phyloP scores from a whole-genome alignment of 2,888 invertebrate species.

The Stegana nigrithorax region DNA sequence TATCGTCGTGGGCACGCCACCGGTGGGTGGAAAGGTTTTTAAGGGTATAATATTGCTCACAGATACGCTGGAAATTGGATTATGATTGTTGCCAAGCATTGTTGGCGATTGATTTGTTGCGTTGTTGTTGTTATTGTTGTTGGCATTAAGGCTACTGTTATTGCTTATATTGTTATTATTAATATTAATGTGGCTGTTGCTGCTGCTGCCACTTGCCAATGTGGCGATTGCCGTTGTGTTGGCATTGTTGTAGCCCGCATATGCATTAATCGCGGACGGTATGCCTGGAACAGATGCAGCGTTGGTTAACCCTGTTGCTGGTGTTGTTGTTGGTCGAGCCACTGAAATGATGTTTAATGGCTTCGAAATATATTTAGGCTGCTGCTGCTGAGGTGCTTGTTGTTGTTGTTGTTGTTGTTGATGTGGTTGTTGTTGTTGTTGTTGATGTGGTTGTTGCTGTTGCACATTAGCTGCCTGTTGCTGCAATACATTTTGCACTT shows the following conservation, averaged over 20 bases:
- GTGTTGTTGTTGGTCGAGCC: conserved; percentile 45
- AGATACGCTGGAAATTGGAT: conserved; percentile 61
- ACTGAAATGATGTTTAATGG: conserved; percentile 65
- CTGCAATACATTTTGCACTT: background rate
- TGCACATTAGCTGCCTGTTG: background rate
- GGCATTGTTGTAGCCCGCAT: conserved; percentile 28
- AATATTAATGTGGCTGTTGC: conserved; percentile 30
- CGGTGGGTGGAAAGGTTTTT: conserved; percentile 60
- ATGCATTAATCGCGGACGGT: conserved; percentile 50
- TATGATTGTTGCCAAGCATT: conserved; percentile 57
- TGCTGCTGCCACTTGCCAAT: too few relatives aligned
- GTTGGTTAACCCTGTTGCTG: conserved; percentile 22
- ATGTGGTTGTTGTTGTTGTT: conserved; percentile 22
- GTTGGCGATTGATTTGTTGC: conserved; percentile 28
- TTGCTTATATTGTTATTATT: conserved; percentile 29
- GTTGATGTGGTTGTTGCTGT: conserved; percentile 2
- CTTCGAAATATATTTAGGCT: conserved; percentile 61
- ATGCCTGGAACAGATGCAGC: conserved; percentile 39
- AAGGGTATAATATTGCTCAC: conserved; percentile 50
- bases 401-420: conserved; percentile 43
- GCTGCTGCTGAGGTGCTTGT: conserved; percentile 32
- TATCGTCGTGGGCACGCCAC: conserved; percentile 65
- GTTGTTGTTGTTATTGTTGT: conserved; percentile 38
- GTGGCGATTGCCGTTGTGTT: too few relatives aligned
- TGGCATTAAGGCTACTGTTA: conserved; percentile 26